phyloP scores from a whole-genome alignment of 2,113 vertebrate genomes.

The Indicator indicator region DNA sequence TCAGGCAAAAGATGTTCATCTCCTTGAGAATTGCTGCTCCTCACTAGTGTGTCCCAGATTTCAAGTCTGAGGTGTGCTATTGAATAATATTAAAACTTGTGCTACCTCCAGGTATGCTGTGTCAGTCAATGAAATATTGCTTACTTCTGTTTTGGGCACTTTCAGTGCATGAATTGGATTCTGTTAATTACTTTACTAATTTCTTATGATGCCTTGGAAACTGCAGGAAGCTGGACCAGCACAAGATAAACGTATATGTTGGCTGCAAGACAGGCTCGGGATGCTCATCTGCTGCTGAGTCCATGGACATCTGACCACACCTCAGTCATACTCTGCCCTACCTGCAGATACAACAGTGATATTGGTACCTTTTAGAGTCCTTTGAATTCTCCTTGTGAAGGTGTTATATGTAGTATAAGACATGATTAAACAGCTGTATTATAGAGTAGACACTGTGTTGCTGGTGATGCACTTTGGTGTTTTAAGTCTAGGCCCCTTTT shows the following conservation, averaged over 20 bases:
- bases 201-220: neutral
- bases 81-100: neutral
- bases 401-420: neutral
- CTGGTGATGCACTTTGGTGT: neutral
- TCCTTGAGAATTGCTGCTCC: neutral
- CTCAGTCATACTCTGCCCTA: neutral
- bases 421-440: neutral
- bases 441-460: neutral
- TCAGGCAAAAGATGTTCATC: neutral
- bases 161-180: neutral
- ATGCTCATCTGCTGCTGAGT: accelerated
- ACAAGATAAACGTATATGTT: neutral
- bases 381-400: neutral
- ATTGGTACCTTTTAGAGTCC: neutral
- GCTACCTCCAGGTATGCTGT: neutral
- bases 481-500: neutral
- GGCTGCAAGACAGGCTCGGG: neutral
- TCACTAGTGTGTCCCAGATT: neutral
- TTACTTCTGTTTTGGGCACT: neutral
- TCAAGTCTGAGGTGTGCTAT: neutral
- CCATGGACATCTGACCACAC: accelerated
- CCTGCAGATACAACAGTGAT: neutral
- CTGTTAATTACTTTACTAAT: neutral
- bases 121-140: too few relatives aligned
- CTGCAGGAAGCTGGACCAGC: neutral